Percentiles rank a stretch among this genome's conserved stretches.
Conservation (phyloP, 2,113 vertebrate genomes). For the Bambusicola thoracicus region DNA sequence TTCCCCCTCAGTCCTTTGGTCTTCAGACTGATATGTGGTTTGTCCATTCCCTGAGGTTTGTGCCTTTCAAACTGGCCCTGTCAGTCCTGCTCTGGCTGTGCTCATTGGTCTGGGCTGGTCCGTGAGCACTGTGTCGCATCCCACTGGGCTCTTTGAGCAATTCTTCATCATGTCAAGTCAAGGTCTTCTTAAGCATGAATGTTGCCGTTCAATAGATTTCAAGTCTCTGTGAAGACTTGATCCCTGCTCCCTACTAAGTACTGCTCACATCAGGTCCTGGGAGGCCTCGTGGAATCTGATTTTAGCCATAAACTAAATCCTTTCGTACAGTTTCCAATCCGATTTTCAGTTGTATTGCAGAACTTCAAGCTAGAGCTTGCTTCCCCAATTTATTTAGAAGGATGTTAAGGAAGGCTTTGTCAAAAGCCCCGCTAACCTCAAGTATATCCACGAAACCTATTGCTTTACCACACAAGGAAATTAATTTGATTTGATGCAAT, state of each 20-base stretch:
- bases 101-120: background rate
- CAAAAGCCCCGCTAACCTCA: slow-evolving; percentile 40
- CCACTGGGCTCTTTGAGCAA: background rate
- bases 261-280: background rate
- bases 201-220: background rate
- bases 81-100: background rate
- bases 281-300: background rate
- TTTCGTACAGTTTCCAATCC: background rate
- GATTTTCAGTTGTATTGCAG: background rate
- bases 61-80: background rate
- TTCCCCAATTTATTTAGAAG: background rate
- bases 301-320: background rate
- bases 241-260: background rate
- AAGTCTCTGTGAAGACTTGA: rapidly evolving
- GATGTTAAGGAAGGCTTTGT: background rate
- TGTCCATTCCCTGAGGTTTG: background rate
- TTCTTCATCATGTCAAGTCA: background rate
- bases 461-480: slow-evolving; percentile 41
- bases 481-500: slow-evolving; percentile 47
- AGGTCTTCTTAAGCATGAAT: background rate
- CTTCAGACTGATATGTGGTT: background rate
- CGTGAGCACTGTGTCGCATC: background rate
- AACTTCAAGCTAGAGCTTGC: rapidly evolving
- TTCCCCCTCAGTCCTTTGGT: background rate
- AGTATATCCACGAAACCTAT: slow-evolving; percentile 26